phyloP scores from a whole-genome alignment of 92 coral and sea anemone genomes.

The Epizoanthus illoricatus region DNA sequence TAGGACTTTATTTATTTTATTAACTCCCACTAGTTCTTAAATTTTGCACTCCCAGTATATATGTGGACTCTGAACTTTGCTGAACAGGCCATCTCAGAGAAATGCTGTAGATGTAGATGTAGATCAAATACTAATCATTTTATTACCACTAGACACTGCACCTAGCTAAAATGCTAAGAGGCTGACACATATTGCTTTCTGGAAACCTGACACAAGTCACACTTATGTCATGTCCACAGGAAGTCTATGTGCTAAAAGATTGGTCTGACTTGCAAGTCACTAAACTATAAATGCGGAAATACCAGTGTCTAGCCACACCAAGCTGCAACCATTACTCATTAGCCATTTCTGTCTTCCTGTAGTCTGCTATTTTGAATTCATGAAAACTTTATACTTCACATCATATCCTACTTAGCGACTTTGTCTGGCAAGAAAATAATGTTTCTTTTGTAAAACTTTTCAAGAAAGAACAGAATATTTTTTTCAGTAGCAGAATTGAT shows the following conservation, averaged over 20 bases:
- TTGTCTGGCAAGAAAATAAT: background rate
- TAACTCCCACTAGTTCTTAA: background rate
- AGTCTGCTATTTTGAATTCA: background rate
- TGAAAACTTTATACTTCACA: background rate
- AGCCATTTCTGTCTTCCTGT: too few species aligned
- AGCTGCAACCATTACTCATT: too few species aligned
- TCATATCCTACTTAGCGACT: background rate
- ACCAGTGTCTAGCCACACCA: background rate
- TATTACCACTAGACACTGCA: background rate
- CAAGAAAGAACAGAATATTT: too few species aligned
- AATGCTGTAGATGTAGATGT: too few species aligned
- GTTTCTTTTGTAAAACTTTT: background rate
- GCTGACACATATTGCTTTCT: background rate
- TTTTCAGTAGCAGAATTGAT: background rate
- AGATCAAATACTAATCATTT: too few species aligned
- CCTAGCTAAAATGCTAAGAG: background rate
- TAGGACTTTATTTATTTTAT: background rate
- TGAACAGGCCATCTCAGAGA: too few species aligned
- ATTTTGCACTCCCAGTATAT: too few species aligned
- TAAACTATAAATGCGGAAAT: constrained; percentile 8
- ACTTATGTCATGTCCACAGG: background rate
- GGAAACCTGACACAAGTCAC: constrained; percentile 7
- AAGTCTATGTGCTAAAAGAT: background rate
- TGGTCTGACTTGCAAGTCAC: background rate
- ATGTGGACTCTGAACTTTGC: too few species aligned